phyloP scores from a whole-genome alignment of 2,797 vertebrate species.

The Hippopotamyrus pictus region DNA sequence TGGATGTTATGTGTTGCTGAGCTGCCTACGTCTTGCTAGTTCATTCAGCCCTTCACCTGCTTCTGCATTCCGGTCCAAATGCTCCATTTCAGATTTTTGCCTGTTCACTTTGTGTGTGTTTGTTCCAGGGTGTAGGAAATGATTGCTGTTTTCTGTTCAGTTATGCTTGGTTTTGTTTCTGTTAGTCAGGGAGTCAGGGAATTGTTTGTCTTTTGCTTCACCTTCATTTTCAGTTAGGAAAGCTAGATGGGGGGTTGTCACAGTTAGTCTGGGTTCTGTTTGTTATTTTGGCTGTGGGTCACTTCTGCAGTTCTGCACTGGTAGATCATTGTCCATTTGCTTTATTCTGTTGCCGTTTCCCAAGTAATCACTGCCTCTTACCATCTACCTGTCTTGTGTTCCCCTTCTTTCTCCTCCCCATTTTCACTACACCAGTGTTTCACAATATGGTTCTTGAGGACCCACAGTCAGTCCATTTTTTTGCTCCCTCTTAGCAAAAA shows the following conservation, averaged over 20 bases:
- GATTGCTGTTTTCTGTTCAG: neutral
- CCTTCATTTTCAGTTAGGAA: neutral
- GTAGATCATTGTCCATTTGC: neutral
- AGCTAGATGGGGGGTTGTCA: neutral
- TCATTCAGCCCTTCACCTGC: neutral
- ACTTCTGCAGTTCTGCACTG: neutral
- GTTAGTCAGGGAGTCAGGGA: neutral
- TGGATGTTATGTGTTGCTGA: neutral
- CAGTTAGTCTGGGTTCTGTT: neutral
- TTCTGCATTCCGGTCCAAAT: neutral
- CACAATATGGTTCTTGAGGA: neutral
- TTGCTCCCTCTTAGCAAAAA: neutral
- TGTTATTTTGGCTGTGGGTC: neutral
- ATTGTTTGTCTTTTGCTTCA: neutral
- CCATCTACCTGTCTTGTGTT: neutral
- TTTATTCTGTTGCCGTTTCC: neutral
- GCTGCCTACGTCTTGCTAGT: neutral
- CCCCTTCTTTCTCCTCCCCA: neutral
- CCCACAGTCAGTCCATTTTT: neutral
- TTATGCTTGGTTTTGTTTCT: neutral
- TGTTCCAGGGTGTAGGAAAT: neutral
- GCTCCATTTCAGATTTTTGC: neutral
- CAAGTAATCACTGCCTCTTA: neutral
- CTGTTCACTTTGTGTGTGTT: neutral
- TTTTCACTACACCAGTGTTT: neutral